Evolutionary conservation across 1,140 invertebrate genomes (phyloP), one percentile per base, ranked within the genome.

Genomic region (Drosophila chauvacae): DNA sequence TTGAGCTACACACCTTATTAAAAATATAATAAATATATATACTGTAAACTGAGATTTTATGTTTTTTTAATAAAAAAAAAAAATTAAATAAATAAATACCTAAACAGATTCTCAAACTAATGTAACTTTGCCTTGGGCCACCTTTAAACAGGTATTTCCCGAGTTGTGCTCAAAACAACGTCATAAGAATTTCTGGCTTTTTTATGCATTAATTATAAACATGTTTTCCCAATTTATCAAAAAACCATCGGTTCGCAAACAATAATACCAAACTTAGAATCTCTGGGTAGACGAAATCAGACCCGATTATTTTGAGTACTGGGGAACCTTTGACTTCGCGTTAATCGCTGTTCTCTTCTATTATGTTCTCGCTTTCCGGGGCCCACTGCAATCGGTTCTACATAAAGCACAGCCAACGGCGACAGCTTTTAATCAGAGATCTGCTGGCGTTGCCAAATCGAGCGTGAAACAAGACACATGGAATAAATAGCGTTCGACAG

Each of bases 381-480:
- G 20, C 10, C 13, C 16, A 50, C 39, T 37, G 66, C 53, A 58
- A 71, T 70, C 42, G 68, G 65, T 42, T 72, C 28, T 14, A 33
- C 20, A 47, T 26, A 45, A 42, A 65, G 44, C 35, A 48, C 26
- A 37, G 47, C 23, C 35, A 26, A 45, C 23, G 37, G 57, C 58
- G 65, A 70, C 75, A 78, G 75, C 65, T 78, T 78, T 77, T 70
- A 78, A 78, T 78, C 76, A 78, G 74, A 76, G 71, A 35, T 66
- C 72, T 45, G 70, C 72, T 73, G 51, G 58, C 47, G 39, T 68
- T 50, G 60, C 72, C 69, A 81, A 81, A 86, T 81, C 64, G 60
- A 81, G 82, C 77, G 77, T 86, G 61, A 85, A 86, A 82, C 80
- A 79, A 70, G 47, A 79, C 76, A 65, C 62, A 75, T 85, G 79